These are phyloP conservation scores for Drosophila crucigera DNA, from an alignment of 2,888 invertebrate species.

Conservation along the genomic window DNA sequence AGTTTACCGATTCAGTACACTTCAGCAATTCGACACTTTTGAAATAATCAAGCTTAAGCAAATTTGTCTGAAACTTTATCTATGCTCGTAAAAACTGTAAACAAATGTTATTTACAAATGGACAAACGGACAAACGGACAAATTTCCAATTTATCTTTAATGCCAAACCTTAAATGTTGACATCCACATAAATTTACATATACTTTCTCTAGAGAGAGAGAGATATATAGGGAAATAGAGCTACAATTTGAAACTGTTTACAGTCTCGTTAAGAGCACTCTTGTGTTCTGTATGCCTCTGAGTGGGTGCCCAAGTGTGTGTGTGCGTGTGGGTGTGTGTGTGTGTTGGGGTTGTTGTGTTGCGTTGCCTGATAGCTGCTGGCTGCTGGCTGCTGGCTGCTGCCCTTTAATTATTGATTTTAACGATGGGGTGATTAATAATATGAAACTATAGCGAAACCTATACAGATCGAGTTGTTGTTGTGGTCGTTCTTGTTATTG, in stretches of 20 bases:
- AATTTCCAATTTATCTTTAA: neutral
- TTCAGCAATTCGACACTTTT: neutral
- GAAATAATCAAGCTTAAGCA: neutral
- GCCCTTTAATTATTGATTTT: conserved; percentile 73
- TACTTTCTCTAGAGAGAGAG: neutral
- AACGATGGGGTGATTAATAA: conserved; percentile 76
- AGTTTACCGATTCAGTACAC: neutral
- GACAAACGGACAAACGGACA: neutral
- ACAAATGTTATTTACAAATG: neutral
- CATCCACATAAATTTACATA: neutral
- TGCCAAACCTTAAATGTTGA: neutral
- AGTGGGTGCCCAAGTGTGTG: neutral
- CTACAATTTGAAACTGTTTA: conserved; percentile 1
- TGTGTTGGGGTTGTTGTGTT: conserved; percentile 9
- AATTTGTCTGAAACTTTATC: neutral
- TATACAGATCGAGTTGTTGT: conserved; percentile 26
- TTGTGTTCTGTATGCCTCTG: conserved; percentile 4
- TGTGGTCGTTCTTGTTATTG: neutral
- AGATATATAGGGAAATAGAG: neutral
- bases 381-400: conserved; percentile 32
- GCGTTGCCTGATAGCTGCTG: conserved; percentile 9
- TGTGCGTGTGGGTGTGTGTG: conserved; percentile 4
- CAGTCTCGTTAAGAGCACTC: conserved; percentile 16
- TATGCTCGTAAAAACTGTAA: neutral
- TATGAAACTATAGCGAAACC: conserved; percentile 38